These are phyloP conservation scores for Ellobius talpinus DNA, from an alignment of 2,113 vertebrate species.

Conservation along the genomic window DNA sequence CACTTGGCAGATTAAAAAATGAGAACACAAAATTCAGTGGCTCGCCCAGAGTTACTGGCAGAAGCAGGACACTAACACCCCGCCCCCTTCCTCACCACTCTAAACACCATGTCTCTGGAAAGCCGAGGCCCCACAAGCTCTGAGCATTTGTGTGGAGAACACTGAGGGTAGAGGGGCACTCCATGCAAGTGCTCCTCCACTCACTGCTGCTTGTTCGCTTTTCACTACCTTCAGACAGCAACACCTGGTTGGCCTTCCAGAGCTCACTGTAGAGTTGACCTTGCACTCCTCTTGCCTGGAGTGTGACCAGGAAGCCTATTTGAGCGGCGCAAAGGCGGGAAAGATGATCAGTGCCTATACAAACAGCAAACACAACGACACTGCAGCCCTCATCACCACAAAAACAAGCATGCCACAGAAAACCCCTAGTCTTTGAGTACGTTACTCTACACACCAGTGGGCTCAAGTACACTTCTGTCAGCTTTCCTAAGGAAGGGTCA, in stretches of 20 bases:
- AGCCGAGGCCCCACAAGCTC: not conserved
- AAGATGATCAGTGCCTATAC: not conserved
- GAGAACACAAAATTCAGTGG: not conserved
- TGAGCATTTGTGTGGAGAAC: not conserved
- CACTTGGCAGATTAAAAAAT: constrained; percentile 6
- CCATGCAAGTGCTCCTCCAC: not conserved
- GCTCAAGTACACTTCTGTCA: not conserved
- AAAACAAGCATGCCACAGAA: not conserved
- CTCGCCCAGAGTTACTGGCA: not conserved
- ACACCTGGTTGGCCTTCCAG: not conserved
- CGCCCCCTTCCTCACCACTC: not conserved
- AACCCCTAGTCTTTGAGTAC: not conserved
- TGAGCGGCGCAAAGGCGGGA: not conserved
- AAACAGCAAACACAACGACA: not conserved
- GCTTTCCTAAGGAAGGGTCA: not conserved
- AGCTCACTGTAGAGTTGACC: not conserved
- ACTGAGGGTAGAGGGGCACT: not conserved
- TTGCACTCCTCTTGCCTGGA: not conserved
- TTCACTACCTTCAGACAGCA: not conserved
- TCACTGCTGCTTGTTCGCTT: not conserved
- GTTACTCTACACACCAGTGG: not conserved
- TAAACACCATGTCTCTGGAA: not conserved
- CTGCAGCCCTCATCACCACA: not conserved
- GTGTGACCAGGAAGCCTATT: not conserved
- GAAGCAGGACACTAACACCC: not conserved